Percentiles rank a stretch among this genome's conserved stretches.
phyloP scores from a whole-genome alignment of 2,888 invertebrate genomes.

The Aethes cnicana region DNA sequence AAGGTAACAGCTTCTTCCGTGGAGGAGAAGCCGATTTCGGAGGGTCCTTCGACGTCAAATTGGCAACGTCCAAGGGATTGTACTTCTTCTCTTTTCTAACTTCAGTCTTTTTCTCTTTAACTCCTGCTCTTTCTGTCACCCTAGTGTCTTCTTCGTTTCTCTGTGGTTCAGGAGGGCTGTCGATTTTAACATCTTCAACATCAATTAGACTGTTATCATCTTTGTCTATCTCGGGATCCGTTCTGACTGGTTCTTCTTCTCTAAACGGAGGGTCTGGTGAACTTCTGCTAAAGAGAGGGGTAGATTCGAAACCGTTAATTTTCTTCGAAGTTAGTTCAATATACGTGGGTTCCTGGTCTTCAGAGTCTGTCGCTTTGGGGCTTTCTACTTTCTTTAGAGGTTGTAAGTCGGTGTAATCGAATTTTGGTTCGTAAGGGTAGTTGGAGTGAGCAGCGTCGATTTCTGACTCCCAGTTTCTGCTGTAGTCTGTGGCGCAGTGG shows the following conservation, averaged over 20 bases:
- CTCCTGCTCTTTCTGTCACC: conserved; percentile 52
- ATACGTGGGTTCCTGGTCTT: conserved; percentile 71
- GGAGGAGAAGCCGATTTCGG: conserved; percentile 76
- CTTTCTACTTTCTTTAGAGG: conserved; percentile 72
- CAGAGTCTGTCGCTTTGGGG: conserved; percentile 60
- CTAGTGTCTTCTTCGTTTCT: conserved; percentile 56
- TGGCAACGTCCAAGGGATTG: conserved; percentile 84
- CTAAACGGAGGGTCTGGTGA: conserved; percentile 67
- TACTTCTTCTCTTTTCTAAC: conserved; percentile 71
- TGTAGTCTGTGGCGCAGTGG: conserved; percentile 71
- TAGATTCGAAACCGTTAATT: conserved; percentile 55
- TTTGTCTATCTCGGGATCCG: conserved; percentile 76
- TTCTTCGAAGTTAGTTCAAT: conserved; percentile 74
- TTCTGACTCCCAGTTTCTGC: conserved; percentile 79
- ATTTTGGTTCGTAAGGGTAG: conserved; percentile 68
- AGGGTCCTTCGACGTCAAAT: conserved; percentile 84
- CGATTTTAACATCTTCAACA: conserved; percentile 72
- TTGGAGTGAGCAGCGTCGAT: conserved; percentile 77
- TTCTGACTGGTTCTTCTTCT: conserved; percentile 68
- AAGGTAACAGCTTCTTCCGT: conserved; percentile 74
- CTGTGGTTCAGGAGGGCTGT: conserved; percentile 52
- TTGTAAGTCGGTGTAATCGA: conserved; percentile 69
- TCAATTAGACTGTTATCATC: conserved; percentile 75
- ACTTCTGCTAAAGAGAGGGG: conserved; percentile 53
- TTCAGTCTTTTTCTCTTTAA: conserved; percentile 62